A percentile compares a stretch with the other conserved stretches of the same genome.
Conservation (phyloP, 2,888 invertebrate species). For the Brenthis daphne region DNA sequence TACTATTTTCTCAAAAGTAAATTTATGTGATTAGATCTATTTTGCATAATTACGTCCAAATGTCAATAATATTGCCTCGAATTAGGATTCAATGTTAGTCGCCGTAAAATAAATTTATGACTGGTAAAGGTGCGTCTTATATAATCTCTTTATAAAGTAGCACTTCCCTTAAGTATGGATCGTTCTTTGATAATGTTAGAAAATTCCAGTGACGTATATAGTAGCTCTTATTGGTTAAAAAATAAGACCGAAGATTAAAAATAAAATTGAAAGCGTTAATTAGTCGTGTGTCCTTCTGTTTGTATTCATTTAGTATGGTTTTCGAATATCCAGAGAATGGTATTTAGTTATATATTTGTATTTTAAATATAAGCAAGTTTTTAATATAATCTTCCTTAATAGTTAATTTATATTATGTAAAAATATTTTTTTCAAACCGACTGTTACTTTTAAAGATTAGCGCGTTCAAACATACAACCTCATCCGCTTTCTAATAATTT, state of each 20-base stretch:
- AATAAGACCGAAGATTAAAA: slow-evolving; percentile 49
- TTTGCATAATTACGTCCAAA: neutral
- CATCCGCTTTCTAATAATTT: too few species aligned
- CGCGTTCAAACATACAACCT: too few species aligned
- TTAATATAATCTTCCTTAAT: slow-evolving; percentile 59
- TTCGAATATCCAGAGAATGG: slow-evolving; percentile 67
- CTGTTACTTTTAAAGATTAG: neutral
- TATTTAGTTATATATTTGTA: slow-evolving; percentile 54
- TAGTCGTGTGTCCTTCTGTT: slow-evolving; percentile 66
- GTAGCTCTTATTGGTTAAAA: slow-evolving; percentile 42
- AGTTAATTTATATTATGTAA: neutral
- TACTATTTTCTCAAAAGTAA: too few species aligned
- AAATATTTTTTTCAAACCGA: neutral
- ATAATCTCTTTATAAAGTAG: slow-evolving; percentile 51
- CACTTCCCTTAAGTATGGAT: slow-evolving; percentile 50
- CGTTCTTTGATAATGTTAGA: slow-evolving; percentile 58
- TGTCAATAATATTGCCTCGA: slow-evolving; percentile 43
- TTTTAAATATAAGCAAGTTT: slow-evolving; percentile 66
- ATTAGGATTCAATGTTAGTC: slow-evolving; percentile 50
- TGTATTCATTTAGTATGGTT: slow-evolving; percentile 55
- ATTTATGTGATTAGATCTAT: too few species aligned
- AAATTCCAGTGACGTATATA: slow-evolving; percentile 41
- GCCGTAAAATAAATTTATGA: slow-evolving; percentile 43
- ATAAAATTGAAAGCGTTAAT: slow-evolving; percentile 62
- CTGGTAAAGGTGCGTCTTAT: slow-evolving; percentile 46